Evolutionary conservation across 2,113 vertebrate species (phyloP).

Genomic region (Reinhardtius hippoglossoides): DNA sequence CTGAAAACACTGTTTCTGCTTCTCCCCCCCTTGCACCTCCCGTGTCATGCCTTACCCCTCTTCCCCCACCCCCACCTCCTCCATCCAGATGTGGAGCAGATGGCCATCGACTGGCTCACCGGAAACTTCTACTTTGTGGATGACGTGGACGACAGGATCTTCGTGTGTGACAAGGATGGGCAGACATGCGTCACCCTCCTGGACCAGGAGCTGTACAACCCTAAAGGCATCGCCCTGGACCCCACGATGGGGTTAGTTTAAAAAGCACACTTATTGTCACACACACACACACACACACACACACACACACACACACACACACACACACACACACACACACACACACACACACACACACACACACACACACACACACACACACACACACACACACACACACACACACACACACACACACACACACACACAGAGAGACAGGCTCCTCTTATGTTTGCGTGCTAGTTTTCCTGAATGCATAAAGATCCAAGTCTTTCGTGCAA

Average conservation of each 20-base stretch:
- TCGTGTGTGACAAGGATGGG: constrained; percentile 94
- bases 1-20: constrained; percentile 15
- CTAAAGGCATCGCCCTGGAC: constrained; percentile 96
- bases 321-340: not conserved
- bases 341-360: too few species aligned
- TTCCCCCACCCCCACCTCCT: not conserved
- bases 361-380: not conserved
- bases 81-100: constrained; percentile 95
- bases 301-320: too few species aligned
- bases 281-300: not conserved
- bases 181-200: constrained; percentile 94
- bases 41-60: constrained; percentile 6
- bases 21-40: not conserved
- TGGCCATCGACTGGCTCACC: constrained; percentile 98
- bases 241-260: constrained; percentile 93
- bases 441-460: too few species aligned
- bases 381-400: not conserved
- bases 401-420: not conserved
- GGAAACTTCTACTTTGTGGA: constrained; percentile 99
- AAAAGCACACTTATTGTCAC: not conserved
- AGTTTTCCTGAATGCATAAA: not conserved
- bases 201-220: constrained; percentile 97
- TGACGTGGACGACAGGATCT: constrained; percentile 96
- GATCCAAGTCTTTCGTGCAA: constrained; percentile 1
- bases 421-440: too few species aligned